These are phyloP conservation scores for Glossophaga mutica DNA, from an alignment of 2,797 vertebrate genomes.

Conservation along the genomic window DNA sequence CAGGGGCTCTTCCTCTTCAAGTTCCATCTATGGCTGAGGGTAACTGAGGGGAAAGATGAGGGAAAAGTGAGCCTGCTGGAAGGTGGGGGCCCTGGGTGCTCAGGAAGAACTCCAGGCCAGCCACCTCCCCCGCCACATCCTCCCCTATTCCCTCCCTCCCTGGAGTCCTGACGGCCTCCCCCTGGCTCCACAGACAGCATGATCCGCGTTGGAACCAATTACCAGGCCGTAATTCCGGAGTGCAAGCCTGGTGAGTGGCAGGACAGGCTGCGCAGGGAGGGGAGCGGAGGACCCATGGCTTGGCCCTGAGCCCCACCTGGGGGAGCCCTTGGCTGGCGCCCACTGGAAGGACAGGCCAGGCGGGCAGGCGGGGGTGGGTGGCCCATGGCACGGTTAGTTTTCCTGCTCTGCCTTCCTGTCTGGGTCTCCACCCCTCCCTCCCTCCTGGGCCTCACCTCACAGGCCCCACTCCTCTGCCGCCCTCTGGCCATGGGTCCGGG, in stretches of 20 bases:
- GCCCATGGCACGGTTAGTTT: slow-evolving; percentile 34
- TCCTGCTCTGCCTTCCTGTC: slow-evolving; percentile 58
- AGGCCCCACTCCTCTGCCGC: not conserved
- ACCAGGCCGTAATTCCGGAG: slow-evolving; percentile 95
- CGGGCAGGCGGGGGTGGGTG: not conserved
- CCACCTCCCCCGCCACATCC: slow-evolving; percentile 49
- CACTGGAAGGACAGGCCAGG: not conserved
- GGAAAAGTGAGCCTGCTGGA: slow-evolving; percentile 32
- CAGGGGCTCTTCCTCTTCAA: slow-evolving; percentile 23
- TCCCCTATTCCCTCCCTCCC: slow-evolving; percentile 1
- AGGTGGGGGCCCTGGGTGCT: slow-evolving; percentile 44
- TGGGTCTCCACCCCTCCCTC: slow-evolving; percentile 46
- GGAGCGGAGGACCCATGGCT: not conserved
- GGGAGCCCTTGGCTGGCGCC: slow-evolving; percentile 41
- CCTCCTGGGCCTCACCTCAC: slow-evolving; percentile 33
- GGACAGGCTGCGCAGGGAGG: slow-evolving; percentile 54
- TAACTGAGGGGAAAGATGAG: not conserved
- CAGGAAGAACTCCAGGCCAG: slow-evolving; percentile 53
- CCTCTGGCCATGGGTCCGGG: not conserved
- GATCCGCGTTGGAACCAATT: slow-evolving; percentile 96
- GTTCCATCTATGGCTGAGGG: not conserved
- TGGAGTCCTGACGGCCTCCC: slow-evolving; percentile 48
- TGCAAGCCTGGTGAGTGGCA: slow-evolving; percentile 91
- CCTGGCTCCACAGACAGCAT: slow-evolving; percentile 88
- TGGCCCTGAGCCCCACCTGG: slow-evolving; percentile 61